Conservation (phyloP, 2,797 vertebrate species). For the Epinephelus malabaricus region DNA sequence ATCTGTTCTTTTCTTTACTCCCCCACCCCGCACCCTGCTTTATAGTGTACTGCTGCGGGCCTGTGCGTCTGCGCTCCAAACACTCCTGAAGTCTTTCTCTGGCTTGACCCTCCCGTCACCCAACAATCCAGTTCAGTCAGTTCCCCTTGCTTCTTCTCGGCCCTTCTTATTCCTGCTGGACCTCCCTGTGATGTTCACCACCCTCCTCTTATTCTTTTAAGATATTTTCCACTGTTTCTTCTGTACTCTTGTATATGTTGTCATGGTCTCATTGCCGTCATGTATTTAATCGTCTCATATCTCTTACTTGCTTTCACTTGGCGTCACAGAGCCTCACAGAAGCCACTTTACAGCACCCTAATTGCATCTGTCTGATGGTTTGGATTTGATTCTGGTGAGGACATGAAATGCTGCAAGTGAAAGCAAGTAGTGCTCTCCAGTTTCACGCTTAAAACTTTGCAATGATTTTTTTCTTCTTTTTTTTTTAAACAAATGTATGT, state of each 20-base stretch:
- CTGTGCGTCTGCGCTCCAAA: constrained; percentile 91
- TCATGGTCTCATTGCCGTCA: background rate
- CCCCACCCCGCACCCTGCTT: constrained; percentile 52
- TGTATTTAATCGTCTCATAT: constrained; percentile 4
- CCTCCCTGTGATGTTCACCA: constrained; percentile 42
- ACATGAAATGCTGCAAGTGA: constrained; percentile 31
- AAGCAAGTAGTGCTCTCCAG: constrained; percentile 24
- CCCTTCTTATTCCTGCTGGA: constrained; percentile 50
- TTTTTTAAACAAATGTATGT: constrained; percentile 45
- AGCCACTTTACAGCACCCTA: constrained; percentile 1
- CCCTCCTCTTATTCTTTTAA: constrained; percentile 20
- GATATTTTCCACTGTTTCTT: constrained; percentile 23
- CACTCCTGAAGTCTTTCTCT: constrained; percentile 88
- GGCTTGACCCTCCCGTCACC: constrained; percentile 77
- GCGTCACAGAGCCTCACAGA: constrained; percentile 1
- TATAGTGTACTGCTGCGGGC: constrained; percentile 87
- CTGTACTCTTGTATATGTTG: constrained; percentile 28
- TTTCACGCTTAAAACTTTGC: constrained; percentile 26
- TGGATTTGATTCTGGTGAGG: background rate
- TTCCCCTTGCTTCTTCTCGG: constrained; percentile 33
- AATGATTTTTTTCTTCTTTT: constrained; percentile 7
- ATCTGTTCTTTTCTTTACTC: constrained; percentile 77
- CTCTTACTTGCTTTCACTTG: constrained; percentile 36
- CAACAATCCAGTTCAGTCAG: constrained; percentile 43
- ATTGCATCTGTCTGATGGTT: constrained; percentile 5